Evolutionary conservation across 2,888 invertebrate species (phyloP).

Genomic region (Diaphora mendica): DNA sequence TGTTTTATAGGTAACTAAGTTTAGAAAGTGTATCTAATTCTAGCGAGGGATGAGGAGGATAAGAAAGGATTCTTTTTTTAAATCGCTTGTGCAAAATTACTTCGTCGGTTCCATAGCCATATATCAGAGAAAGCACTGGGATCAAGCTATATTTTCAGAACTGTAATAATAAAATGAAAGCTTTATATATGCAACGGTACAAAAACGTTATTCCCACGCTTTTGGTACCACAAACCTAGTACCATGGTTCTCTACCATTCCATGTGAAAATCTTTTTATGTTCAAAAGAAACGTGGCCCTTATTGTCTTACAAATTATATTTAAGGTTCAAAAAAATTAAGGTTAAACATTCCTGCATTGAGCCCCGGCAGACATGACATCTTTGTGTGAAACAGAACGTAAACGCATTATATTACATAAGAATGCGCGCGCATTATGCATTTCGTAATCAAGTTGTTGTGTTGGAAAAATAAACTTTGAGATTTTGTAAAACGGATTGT

Average conservation of each 20-base stretch:
- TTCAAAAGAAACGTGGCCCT: conserved; percentile 3
- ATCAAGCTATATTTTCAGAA: too few relatives aligned
- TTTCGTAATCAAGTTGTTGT: conserved; percentile 46
- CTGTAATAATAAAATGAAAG: too few relatives aligned
- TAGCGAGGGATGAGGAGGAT: not conserved
- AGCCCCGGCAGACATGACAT: conserved; percentile 36
- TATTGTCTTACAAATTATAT: conserved; percentile 1
- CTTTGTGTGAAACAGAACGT: conserved; percentile 59
- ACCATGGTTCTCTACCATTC: not conserved
- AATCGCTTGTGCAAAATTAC: too few relatives aligned
- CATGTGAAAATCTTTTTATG: not conserved
- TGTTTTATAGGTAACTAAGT: not conserved
- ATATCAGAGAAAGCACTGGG: too few relatives aligned
- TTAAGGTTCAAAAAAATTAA: conserved; percentile 29
- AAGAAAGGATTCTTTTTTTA: too few relatives aligned
- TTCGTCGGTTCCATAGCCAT: too few relatives aligned
- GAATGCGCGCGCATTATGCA: conserved; percentile 36
- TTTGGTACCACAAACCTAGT: not conserved
- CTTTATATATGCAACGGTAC: not conserved
- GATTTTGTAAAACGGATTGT: conserved; percentile 51
- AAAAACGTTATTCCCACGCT: not conserved
- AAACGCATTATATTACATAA: conserved; percentile 49
- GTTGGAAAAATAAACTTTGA: conserved; percentile 44
- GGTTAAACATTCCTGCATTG: conserved; percentile 26
- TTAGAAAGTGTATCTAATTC: not conserved